These are phyloP conservation scores for Typhlomys cinereus DNA, from an alignment of 2,113 vertebrate genomes.

Conservation along the genomic window DNA sequence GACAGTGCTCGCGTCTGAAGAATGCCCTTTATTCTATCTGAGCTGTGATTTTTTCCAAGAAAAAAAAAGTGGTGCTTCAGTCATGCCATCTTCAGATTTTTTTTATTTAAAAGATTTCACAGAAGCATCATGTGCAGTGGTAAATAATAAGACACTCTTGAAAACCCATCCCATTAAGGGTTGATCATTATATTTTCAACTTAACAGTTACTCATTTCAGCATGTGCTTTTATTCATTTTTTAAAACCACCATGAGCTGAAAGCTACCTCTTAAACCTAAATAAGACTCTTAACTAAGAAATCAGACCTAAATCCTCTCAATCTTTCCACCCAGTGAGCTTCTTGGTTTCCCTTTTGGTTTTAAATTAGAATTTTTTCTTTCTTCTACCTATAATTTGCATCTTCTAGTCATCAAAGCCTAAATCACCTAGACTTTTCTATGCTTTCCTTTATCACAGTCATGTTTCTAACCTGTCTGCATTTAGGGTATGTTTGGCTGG, in stretches of 20 bases:
- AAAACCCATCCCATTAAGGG: not conserved
- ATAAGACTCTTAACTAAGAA: conserved; percentile 23
- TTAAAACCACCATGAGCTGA: not conserved
- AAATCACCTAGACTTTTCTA: not conserved
- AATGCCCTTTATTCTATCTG: conserved; percentile 19
- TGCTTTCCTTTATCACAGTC: not conserved
- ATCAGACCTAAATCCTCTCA: not conserved
- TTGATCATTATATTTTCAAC: not conserved
- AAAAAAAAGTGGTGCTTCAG: conserved; percentile 20
- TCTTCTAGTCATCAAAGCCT: not conserved
- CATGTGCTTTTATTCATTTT: not conserved
- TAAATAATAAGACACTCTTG: conserved; percentile 54
- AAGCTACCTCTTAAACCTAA: conserved; percentile 48
- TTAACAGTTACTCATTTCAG: conserved; percentile 31
- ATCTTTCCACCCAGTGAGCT: not conserved
- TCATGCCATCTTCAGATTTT: conserved; percentile 50
- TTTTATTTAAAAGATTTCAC: conserved; percentile 59
- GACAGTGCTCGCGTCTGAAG: conserved; percentile 21
- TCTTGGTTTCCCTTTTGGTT: not conserved
- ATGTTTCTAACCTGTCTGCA: conserved; percentile 5
- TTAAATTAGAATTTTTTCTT: not conserved
- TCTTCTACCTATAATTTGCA: not conserved
- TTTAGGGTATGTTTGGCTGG: not conserved
- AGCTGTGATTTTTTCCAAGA: conserved; percentile 34
- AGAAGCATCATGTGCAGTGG: conserved; percentile 16